Evolutionary conservation across 2,113 vertebrate genomes (phyloP), one percentile per base, ranked within the genome.

Genomic region (Loxodonta africana): DNA sequence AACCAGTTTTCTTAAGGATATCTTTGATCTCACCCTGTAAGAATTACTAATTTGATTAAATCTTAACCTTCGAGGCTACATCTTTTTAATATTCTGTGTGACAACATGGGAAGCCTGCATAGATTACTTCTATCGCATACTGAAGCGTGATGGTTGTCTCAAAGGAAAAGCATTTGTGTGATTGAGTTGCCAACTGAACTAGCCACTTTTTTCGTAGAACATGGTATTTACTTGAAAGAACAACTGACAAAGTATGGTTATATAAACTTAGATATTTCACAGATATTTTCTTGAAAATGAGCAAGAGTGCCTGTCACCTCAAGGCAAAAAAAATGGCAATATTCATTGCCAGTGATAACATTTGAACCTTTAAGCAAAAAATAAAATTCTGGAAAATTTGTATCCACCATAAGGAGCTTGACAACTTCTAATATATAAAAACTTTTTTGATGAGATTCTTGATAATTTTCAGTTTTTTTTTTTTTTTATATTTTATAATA

Each of bases 341-440:
- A n/a, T 74, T 78, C 73, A 26, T 74, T 92, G 51, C 11, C 37
- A 85, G 1, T 44, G 10, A 83, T 83, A 77, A 80, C 37, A 67
- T 88, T 30, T 90, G 88, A 96, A 91, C 53, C 95, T 96, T 57
- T 73, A 95, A 92, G 46, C n/a, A 53, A 92, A 94, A 91, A 82
- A n/a, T 78, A 95, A 23, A 77, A 76, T 73, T 95, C 84, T 92
- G 28, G 44, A 87, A 84, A 91, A 88, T 30, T 71, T 23, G 1
- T 33, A 23, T 92, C 85, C 80, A 28, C n/a, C 26, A 71, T 7
- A 81, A 8, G 89, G 11, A 57, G 7, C 23, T 51, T 57, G 48
- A 90, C 26, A 95, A n/a, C 71, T 88, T 90, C 18, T 23, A 71
- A 92, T 74, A 89, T 26, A 26, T 84, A 37, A 53, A 87, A 15